These are phyloP conservation scores for Drosophila kurseongensis DNA, from an alignment of 1,140 invertebrate species.

Conservation along the genomic window DNA sequence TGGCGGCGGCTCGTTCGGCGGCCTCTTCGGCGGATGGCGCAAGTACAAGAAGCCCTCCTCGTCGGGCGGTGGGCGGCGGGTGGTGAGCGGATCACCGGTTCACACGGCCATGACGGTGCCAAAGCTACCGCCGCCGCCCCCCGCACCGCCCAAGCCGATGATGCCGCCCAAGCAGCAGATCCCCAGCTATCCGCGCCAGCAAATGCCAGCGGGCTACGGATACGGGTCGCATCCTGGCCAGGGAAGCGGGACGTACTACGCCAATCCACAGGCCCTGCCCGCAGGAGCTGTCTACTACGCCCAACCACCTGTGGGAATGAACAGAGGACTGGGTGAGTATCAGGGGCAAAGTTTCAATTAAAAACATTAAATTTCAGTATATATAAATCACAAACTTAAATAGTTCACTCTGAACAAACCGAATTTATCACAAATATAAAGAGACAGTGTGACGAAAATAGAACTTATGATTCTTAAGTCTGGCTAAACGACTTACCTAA, in stretches of 20 bases:
- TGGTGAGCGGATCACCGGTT: conserved; percentile 70
- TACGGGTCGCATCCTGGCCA: conserved; percentile 31
- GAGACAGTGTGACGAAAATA: too few species aligned
- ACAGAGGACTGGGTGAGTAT: conserved; percentile 50
- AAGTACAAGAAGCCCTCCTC: conserved; percentile 79
- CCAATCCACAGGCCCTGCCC: conserved; percentile 64
- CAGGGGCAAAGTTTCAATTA: too few species aligned
- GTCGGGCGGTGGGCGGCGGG: conserved; percentile 52
- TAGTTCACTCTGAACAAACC: too few species aligned
- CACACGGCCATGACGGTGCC: conserved; percentile 67
- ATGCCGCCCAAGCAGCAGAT: conserved; percentile 53
- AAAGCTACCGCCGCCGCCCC: conserved; percentile 59
- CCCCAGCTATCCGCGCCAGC: conserved; percentile 61
- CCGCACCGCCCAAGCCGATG: conserved; percentile 38
- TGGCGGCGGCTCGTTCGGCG: conserved; percentile 75
- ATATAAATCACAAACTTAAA: too few species aligned
- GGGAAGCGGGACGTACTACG: conserved; percentile 54
- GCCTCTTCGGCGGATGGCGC: conserved; percentile 76
- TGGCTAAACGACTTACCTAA: too few species aligned
- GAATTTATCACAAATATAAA: too few species aligned
- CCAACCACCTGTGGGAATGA: conserved; percentile 57
- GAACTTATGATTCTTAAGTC: too few species aligned
- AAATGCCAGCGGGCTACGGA: conserved; percentile 59
- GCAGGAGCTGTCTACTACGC: conserved; percentile 65
- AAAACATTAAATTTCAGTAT: too few species aligned